phyloP scores from a whole-genome alignment of 1,140 invertebrate genomes.

The Apolygus lucorum region DNA sequence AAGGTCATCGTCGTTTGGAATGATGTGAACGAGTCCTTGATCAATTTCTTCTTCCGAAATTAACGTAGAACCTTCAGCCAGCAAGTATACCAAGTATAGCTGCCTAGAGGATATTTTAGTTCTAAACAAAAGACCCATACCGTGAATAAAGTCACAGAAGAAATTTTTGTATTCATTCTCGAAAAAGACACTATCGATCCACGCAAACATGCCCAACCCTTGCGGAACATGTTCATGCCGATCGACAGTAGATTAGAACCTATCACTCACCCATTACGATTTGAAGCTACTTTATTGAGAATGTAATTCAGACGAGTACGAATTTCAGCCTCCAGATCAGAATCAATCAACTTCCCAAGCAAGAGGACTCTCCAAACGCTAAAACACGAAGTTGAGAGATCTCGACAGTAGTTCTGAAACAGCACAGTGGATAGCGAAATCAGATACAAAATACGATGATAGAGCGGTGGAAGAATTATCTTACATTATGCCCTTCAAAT shows the following conservation, averaged over 20 bases:
- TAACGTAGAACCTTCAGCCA: background rate
- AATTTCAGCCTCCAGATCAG: background rate
- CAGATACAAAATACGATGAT: too few species aligned
- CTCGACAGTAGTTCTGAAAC: background rate
- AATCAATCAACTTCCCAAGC: background rate
- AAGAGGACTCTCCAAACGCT: background rate
- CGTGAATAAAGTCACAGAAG: too few species aligned
- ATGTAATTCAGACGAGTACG: background rate
- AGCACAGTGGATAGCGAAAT: too few species aligned
- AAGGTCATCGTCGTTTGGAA: background rate
- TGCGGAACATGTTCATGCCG: too few species aligned
- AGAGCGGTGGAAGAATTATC: too few species aligned
- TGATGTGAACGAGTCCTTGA: background rate
- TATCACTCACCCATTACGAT: background rate
- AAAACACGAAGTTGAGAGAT: background rate
- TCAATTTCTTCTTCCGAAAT: background rate
- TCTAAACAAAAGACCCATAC: too few species aligned
- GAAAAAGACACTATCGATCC: too few species aligned
- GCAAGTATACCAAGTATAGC: background rate
- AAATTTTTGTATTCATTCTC: too few species aligned
- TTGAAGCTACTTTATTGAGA: background rate
- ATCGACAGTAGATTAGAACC: too few species aligned
- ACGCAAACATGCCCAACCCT: too few species aligned
- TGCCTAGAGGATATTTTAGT: background rate
- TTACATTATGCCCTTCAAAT: too few species aligned